Evolutionary conservation across 2,888 invertebrate species (phyloP), one percentile per base, ranked within the genome.

Genomic region (Biston stratarius): DNA sequence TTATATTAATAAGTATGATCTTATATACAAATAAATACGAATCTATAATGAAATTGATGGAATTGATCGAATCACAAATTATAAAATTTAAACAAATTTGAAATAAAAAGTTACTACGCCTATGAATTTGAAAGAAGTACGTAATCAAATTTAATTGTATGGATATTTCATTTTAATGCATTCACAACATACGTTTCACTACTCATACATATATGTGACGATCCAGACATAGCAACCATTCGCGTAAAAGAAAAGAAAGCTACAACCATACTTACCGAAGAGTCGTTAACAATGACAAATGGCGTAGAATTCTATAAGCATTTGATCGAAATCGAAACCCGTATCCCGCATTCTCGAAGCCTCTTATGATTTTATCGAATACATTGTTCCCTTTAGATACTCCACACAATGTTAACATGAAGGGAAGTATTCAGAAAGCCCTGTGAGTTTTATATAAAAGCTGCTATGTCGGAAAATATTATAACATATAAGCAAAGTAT

Each of bases 231-330:
- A 53, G 15, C 33, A 56, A 56, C 24, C 44, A 8, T 48, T 58
- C 24, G 48, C 38, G 58, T 48, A 34, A 56, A 56, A 62, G 48
- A 40, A 48, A 48, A 38, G 45, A 59, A 45, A 14, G 53, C 56
- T 57, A 67, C 55, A 64, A 60, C 53, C 36, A 62, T 33, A 57
- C 11, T 40, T 24, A 49, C 24, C 38, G 40, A 11, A 56, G 14
- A 51, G 47, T 53, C 52, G 61, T 61, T 67, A 67, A 47, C 57
- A 15, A 57, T 66, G 66, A 66, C 61, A 61, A 66, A 66, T 66
- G 57, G 56, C 38, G 36, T 51, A 47, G 61, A 55, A 66, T 52
- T 57, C 57, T 51, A 58, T 58, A 61, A 58, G 9, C 61, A 48
- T 49, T 60, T 10, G 38, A 55, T 58, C 7, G 24, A 8, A 38